A percentile compares a stretch with the other conserved stretches of the same genome.
phyloP scores from a whole-genome alignment of 2,113 vertebrate genomes.

The Circaetus cinerascens region DNA sequence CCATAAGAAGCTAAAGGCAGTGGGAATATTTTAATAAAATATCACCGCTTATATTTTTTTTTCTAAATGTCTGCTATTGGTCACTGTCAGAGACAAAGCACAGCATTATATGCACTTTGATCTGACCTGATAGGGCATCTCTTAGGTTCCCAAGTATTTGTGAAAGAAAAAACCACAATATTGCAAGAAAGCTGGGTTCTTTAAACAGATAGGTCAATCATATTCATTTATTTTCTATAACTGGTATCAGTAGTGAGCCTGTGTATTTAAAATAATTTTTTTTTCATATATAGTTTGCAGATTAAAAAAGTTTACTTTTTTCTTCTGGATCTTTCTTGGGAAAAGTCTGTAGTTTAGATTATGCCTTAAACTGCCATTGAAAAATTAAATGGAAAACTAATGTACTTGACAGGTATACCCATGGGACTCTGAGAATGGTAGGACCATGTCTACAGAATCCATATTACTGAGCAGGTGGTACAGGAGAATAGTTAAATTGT shows the following conservation, averaged over 20 bases:
- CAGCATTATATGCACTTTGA: neutral
- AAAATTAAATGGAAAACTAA: neutral
- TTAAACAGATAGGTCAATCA: neutral
- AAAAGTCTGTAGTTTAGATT: neutral
- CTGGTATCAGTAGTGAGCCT: neutral
- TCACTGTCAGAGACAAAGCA: neutral
- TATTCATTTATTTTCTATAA: neutral
- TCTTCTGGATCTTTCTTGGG: neutral
- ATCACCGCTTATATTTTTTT: neutral
- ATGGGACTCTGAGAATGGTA: neutral
- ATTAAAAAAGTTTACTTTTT: neutral
- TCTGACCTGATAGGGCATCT: neutral
- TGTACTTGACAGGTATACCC: neutral
- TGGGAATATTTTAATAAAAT: neutral
- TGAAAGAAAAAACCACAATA: neutral
- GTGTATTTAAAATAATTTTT: neutral
- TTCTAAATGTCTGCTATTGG: neutral
- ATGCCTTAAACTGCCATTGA: neutral
- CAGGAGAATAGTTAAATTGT: neutral
- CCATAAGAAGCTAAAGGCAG: neutral
- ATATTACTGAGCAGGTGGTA: neutral
- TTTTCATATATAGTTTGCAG: neutral
- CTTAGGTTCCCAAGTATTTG: neutral
- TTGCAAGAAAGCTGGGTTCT: neutral
- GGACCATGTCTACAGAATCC: neutral